Conservation (phyloP, 2,797 vertebrate genomes). For the Hyperoplus lanceolatus region DNA sequence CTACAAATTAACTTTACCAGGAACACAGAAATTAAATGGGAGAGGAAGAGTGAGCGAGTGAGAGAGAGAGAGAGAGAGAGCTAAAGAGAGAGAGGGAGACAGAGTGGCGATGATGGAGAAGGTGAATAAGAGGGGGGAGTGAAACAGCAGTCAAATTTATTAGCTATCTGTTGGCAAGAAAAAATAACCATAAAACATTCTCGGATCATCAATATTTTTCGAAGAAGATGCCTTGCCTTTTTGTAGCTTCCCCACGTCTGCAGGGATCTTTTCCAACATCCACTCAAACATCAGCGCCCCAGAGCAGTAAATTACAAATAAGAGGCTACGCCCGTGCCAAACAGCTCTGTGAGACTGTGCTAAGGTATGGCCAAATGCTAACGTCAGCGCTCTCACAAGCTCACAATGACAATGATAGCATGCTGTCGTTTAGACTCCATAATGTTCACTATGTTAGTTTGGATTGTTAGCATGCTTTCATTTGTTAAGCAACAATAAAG, state of each 20-base stretch:
- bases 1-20: neutral
- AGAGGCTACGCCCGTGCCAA: neutral
- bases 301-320: neutral
- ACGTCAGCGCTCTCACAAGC: neutral
- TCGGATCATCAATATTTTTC: neutral
- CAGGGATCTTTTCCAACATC: neutral
- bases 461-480: neutral
- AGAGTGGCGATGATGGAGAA: neutral
- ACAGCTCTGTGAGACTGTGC: neutral
- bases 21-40: neutral
- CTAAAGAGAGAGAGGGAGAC: neutral
- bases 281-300: neutral
- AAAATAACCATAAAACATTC: constrained; percentile 2
- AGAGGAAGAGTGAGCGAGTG: neutral
- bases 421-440: neutral
- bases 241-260: neutral
- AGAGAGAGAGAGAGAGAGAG: too few species aligned
- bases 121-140: too few species aligned
- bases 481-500: neutral
- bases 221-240: neutral
- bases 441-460: neutral
- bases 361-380: neutral
- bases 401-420: neutral
- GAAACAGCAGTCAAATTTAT: neutral
- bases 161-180: neutral